phyloP scores from a whole-genome alignment of 2,797 vertebrate genomes.

The Simalia tracyae region DNA sequence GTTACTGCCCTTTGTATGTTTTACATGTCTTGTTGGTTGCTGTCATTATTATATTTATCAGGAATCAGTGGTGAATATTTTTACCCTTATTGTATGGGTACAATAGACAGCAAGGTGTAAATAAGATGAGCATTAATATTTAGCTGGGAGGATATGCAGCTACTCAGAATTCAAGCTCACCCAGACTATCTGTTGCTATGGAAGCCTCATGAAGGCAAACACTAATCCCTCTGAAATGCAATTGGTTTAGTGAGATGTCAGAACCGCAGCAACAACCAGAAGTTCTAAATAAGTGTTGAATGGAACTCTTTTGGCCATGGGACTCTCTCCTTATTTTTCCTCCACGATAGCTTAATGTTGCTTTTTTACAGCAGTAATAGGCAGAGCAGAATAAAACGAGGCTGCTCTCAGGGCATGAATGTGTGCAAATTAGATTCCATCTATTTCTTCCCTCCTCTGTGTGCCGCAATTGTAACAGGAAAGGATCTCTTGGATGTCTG shows the following conservation, averaged over 20 bases:
- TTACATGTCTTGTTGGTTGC: background rate
- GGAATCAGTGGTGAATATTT: background rate
- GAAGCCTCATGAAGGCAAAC: background rate
- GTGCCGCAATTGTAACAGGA: background rate
- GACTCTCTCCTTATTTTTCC: background rate
- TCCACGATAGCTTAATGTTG: background rate
- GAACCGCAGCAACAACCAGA: background rate
- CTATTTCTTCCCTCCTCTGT: constrained; percentile 5
- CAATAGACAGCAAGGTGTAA: background rate
- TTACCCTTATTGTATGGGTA: background rate
- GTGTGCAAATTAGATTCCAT: background rate
- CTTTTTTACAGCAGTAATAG: background rate
- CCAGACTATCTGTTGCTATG: constrained; percentile 6
- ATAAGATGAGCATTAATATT: constrained; percentile 1
- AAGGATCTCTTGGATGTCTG: background rate
- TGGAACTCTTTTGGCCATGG: background rate
- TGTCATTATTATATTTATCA: background rate
- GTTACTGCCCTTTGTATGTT: background rate
- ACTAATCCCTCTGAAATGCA: background rate
- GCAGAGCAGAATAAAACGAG: background rate
- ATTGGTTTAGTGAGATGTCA: background rate
- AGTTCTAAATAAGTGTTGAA: background rate
- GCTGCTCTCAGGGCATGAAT: background rate
- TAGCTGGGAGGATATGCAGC: background rate
- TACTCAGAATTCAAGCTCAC: background rate